Evolutionary conservation across 2,888 invertebrate species (phyloP).

Genomic region (Minunthozetes semirufus): DNA sequence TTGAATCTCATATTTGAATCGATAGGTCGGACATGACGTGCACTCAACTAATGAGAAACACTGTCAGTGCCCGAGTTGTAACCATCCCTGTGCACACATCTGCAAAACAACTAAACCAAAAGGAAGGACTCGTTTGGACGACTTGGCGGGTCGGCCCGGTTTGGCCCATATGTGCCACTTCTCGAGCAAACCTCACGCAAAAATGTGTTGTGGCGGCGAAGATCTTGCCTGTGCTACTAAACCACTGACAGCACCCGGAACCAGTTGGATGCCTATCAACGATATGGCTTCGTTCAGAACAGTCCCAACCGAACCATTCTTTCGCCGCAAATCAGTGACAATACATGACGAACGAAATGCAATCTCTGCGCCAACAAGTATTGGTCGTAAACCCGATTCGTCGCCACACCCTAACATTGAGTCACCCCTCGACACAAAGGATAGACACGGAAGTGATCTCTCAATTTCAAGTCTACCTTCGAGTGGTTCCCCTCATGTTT

Average conservation of each 20-base stretch:
- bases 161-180: conserved; percentile 40
- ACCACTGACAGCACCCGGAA: conserved; percentile 26
- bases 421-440: conserved; percentile 2
- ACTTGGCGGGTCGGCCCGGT: conserved; percentile 17
- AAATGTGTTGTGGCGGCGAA: conserved; percentile 40
- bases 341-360: conserved; percentile 3
- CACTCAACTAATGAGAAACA: conserved; percentile 37
- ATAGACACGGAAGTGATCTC: conserved; percentile 35
- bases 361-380: conserved; percentile 8
- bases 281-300: conserved; percentile 20
- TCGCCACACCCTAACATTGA: neutral
- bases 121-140: conserved; percentile 30
- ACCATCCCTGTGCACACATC: conserved; percentile 39
- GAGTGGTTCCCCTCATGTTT: conserved; percentile 36
- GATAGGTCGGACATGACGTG: conserved; percentile 39
- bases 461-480: conserved; percentile 39
- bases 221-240: conserved; percentile 31
- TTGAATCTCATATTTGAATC: neutral
- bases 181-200: conserved; percentile 38
- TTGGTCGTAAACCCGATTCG: neutral
- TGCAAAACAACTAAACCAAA: conserved; percentile 38
- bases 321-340: conserved; percentile 28
- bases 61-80: conserved; percentile 39
- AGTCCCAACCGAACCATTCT: conserved; percentile 16
- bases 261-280: conserved; percentile 29